Base-by-base conservation (phyloP, 2,888 invertebrate genomes). In the Aspidiotus rigidus region DNA sequence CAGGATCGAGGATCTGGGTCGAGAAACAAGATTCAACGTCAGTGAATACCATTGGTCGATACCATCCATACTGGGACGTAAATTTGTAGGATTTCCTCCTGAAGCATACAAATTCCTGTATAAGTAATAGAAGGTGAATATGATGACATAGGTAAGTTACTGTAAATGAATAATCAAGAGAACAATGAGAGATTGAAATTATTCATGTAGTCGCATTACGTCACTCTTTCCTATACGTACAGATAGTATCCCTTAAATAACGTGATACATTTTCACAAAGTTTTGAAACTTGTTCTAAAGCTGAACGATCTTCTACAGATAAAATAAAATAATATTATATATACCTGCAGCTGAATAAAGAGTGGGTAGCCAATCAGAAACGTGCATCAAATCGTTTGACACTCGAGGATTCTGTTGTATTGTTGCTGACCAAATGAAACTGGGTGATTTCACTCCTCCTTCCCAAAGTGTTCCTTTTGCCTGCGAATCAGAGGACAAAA, bases 361-460 rank as follows among this genome's bases (percentile, higher is more conserved):
- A 0, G 87, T 88, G 2, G 88, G 87, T 39, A 87, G 74, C 87
- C 87, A 87, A 76, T 88, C 88, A 28, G 83, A 80, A 57, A 87
- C 82, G 75, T 87, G 86, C 77, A 87, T 81, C 75, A 87, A 75
- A 71, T 84, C 79, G 71, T 82, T 81, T 2, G 83, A 83, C 7
- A 85, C 83, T 60, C 83, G 78, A 71, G 82, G 82, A 9, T 81
- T 79, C 71, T 81, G 78, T 62, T 83, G 79, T 60, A 84, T 77
- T 55, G 80, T 75, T 0, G 86, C 84, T 74, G 85, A 85, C 86
- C 86, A 86, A 53, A 88, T 74, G n/a, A 83, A 80, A 0, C 82
- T 81, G 1, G 79, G 79, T 0, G 81, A 83, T 28, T 83, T 77
- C 10, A 85, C 82, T 0, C 85, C 87, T 8, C 88, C 89, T 78